Percentiles rank a stretch among this genome's conserved stretches.
Evolutionary conservation across 2,797 vertebrate genomes (phyloP).

Genomic region (Arctocebus calabarensis): DNA sequence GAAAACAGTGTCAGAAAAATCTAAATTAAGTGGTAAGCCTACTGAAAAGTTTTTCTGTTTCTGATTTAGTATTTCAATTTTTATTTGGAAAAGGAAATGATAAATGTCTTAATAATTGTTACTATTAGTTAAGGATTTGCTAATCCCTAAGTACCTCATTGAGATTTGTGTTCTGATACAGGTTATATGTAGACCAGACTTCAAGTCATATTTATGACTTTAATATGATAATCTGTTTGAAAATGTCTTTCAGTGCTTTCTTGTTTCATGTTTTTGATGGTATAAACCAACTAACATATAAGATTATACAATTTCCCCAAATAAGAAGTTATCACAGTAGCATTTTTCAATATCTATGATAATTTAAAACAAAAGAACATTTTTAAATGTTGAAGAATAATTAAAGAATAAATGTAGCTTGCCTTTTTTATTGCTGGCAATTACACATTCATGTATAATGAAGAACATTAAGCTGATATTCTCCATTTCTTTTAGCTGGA

Average conservation of each 20-base stretch:
- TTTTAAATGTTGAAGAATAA: constrained; percentile 17
- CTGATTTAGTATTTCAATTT: constrained; percentile 60
- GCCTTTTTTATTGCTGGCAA: background rate
- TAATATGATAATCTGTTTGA: background rate
- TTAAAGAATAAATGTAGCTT: background rate
- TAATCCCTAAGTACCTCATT: background rate
- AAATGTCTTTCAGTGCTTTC: constrained; percentile 22
- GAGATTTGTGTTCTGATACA: background rate
- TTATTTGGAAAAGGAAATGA: background rate
- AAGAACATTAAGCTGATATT: constrained; percentile 53
- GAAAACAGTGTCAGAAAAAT: background rate
- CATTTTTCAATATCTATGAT: background rate
- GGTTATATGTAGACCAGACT: background rate
- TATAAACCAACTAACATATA: constrained; percentile 3
- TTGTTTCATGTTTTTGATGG: constrained; percentile 26
- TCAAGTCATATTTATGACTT: constrained; percentile 18
- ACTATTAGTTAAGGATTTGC: background rate
- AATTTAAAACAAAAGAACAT: background rate
- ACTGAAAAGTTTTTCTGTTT: constrained; percentile 24
- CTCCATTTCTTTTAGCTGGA: constrained; percentile 91
- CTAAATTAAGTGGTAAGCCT: constrained; percentile 32
- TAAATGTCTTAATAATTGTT: background rate
- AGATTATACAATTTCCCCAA: background rate
- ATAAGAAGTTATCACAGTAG: background rate
- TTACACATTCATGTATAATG: background rate